phyloP scores from a whole-genome alignment of 2,113 vertebrate genomes.

The Campylomormyrus tamandua region DNA sequence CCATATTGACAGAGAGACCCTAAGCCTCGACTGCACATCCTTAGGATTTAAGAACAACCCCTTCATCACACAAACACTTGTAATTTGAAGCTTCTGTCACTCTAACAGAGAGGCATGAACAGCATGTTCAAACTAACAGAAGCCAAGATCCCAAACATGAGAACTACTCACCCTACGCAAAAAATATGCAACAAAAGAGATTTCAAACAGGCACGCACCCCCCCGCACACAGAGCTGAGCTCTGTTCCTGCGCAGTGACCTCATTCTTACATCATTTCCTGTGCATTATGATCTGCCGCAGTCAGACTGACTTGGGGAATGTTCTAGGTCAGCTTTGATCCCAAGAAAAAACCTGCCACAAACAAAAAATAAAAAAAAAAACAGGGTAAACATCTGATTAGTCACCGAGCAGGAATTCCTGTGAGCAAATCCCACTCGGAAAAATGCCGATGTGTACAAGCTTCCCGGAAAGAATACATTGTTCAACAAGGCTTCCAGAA shows the following conservation, averaged over 20 bases:
- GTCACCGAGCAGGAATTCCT: slow-evolving; percentile 31
- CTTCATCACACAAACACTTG: neutral
- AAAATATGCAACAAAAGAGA: neutral
- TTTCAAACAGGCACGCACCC: slow-evolving; percentile 1
- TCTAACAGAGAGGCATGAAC: neutral
- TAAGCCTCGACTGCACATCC: neutral
- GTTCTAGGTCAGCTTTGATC: slow-evolving; percentile 37
- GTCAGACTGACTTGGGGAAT: slow-evolving; percentile 37
- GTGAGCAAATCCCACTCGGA: neutral
- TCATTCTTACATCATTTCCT: slow-evolving; percentile 33
- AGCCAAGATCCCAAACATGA: neutral
- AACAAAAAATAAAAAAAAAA: slow-evolving; percentile 11
- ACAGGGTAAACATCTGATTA: slow-evolving; percentile 2
- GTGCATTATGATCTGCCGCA: slow-evolving; percentile 30
- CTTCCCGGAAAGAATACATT: neutral
- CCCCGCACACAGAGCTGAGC: neutral
- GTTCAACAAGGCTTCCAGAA: slow-evolving; percentile 25
- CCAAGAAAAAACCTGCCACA: slow-evolving; percentile 17
- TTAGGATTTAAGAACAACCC: neutral
- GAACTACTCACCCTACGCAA: neutral
- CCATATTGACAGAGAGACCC: neutral
- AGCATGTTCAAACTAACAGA: neutral
- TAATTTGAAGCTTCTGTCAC: neutral
- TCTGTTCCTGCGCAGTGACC: neutral
- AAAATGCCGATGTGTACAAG: neutral